These are phyloP conservation scores for Epicauta chinensis DNA, from an alignment of 1,140 invertebrate genomes.

Conservation along the genomic window DNA sequence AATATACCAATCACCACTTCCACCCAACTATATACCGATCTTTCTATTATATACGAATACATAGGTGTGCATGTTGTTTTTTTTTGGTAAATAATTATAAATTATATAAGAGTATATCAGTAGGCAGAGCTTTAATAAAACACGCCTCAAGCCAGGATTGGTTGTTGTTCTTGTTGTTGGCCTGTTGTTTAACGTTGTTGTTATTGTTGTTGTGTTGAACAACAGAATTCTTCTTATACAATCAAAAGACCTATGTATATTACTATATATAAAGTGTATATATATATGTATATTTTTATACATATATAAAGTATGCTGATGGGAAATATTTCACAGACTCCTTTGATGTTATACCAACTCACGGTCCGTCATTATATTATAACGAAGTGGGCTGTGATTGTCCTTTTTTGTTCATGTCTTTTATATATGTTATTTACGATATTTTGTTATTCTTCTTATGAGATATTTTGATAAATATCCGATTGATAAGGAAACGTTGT, in stretches of 20 bases:
- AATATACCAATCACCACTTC: too few species aligned
- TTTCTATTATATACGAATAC: too few species aligned
- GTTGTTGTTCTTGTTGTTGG: neutral
- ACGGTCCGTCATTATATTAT: constrained; percentile 18
- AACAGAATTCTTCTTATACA: constrained; percentile 10
- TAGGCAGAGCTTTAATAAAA: constrained; percentile 16
- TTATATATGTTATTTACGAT: too few species aligned
- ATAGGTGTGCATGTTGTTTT: too few species aligned
- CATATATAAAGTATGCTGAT: constrained; percentile 5
- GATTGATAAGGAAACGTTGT: too few species aligned
- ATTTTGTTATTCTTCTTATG: too few species aligned
- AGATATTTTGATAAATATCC: too few species aligned
- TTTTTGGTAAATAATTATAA: constrained; percentile 9
- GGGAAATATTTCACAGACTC: constrained; percentile 20
- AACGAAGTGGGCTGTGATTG: constrained; percentile 15
- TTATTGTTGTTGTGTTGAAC: neutral
- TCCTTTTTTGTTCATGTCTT: neutral
- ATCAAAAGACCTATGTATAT: too few species aligned
- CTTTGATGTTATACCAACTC: constrained; percentile 18
- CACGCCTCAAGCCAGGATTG: constrained; percentile 13
- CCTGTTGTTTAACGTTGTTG: neutral
- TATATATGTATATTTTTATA: too few species aligned
- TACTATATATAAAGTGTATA: too few species aligned
- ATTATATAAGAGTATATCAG: constrained; percentile 12
- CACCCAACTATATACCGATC: too few species aligned